Evolutionary conservation across 2,113 vertebrate genomes (phyloP).

Genomic region (Psittacus erithacus): DNA sequence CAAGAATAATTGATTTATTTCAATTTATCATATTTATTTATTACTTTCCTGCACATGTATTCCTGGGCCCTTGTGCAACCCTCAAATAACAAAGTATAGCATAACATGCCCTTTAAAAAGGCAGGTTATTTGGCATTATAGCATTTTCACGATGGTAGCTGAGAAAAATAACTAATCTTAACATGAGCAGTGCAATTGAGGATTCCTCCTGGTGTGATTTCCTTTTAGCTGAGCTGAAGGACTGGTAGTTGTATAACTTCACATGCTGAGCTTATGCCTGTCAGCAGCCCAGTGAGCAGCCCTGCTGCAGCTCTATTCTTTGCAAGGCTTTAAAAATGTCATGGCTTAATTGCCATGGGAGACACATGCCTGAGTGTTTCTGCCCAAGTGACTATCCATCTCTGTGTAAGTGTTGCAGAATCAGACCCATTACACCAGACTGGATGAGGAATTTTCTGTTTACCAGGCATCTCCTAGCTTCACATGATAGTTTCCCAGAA

Average conservation of each 20-base stretch:
- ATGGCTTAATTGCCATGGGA: not conserved
- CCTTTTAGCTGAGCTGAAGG: not conserved
- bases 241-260: not conserved
- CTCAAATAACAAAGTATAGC: not conserved
- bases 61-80: not conserved
- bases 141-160: not conserved
- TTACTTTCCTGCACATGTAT: not conserved
- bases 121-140: conserved; percentile 24
- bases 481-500: not conserved
- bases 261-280: not conserved
- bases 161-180: conserved; percentile 20
- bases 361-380: not conserved
- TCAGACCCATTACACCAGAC: not conserved
- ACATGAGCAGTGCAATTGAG: not conserved
- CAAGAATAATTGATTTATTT: not conserved
- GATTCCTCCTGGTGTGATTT: not conserved
- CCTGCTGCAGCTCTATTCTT: not conserved
- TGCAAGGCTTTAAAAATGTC: not conserved
- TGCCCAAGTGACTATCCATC: not conserved
- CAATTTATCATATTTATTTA: not conserved
- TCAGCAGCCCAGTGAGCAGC: not conserved
- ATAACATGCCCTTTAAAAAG: not conserved
- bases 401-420: not conserved
- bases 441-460: not conserved
- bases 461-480: not conserved